Conservation (phyloP, 2,113 vertebrate genomes). For the Coptodon rendalli region DNA sequence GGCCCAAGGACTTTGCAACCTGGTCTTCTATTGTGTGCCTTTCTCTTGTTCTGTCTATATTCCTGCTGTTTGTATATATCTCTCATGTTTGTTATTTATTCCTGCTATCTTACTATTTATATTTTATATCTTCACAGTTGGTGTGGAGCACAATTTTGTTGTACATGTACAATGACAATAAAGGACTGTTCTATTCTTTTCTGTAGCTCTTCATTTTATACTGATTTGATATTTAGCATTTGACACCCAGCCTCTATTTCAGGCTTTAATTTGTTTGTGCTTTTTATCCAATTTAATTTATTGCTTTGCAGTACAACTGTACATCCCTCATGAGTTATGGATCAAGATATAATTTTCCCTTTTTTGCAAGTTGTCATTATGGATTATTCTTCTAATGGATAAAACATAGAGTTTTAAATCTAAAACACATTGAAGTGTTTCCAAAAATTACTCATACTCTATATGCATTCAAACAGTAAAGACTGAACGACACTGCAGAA, state of each 20-base stretch:
- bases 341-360: background rate
- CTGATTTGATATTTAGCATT: background rate
- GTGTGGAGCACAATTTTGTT: background rate
- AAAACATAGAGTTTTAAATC: background rate
- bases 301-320: background rate
- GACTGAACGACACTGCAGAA: background rate
- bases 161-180: background rate
- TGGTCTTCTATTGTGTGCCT: background rate
- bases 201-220: fast-evolving
- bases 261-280: background rate
- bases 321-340: background rate
- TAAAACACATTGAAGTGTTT: background rate
- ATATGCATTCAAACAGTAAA: background rate
- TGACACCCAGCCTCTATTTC: background rate
- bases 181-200: background rate
- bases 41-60: background rate
- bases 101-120: background rate
- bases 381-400: background rate
- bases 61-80: background rate
- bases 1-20: background rate
- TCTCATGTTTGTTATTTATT: background rate
- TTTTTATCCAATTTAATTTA: fast-evolving
- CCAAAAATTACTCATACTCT: background rate
- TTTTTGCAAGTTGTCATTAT: background rate
- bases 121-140: background rate